Evolutionary conservation across 2,888 invertebrate species (phyloP).

Genomic region (Drosophila merina): DNA sequence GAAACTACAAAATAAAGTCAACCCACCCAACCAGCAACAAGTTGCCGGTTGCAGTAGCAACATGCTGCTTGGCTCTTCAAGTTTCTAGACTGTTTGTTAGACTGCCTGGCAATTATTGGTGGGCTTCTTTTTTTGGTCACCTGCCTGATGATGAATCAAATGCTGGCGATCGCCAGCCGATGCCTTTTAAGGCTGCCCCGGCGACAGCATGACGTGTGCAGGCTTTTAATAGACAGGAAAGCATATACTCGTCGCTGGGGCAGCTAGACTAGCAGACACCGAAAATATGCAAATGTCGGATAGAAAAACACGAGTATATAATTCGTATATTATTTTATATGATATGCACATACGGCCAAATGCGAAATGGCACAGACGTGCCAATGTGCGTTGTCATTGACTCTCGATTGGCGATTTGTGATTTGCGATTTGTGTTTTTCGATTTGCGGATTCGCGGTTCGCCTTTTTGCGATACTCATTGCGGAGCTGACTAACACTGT

Average conservation of each 20-base stretch:
- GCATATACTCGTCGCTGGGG: conserved; percentile 1
- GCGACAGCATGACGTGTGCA: conserved; percentile 53
- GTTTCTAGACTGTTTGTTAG: conserved; percentile 15
- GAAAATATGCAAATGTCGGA: conserved; percentile 50
- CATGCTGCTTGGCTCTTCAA: conserved; percentile 24
- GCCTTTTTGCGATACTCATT: conserved; percentile 30
- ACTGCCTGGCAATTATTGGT: conserved; percentile 27
- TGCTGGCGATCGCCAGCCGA: conserved; percentile 23
- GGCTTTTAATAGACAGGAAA: conserved; percentile 38
- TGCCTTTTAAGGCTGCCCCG: conserved; percentile 57
- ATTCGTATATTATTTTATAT: conserved; percentile 26
- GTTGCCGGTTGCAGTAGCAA: conserved; percentile 25
- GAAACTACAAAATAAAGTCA: conserved; percentile 28
- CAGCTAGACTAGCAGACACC: conserved; percentile 32
- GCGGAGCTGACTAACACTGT: conserved; percentile 31
- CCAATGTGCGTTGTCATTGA: conserved; percentile 58
- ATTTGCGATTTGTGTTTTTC: not conserved
- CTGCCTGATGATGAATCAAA: conserved; percentile 54
- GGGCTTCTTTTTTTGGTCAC: conserved; percentile 45
- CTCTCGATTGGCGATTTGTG: conserved; percentile 17
- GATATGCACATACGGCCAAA: conserved; percentile 38
- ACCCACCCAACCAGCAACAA: conserved; percentile 32
- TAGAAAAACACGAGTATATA: conserved; percentile 1
- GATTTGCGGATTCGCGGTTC: conserved; percentile 4
- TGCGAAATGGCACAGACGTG: conserved; percentile 30